Base-by-base conservation (phyloP, 2,113 vertebrate species). In the Anhinga rufa region DNA sequence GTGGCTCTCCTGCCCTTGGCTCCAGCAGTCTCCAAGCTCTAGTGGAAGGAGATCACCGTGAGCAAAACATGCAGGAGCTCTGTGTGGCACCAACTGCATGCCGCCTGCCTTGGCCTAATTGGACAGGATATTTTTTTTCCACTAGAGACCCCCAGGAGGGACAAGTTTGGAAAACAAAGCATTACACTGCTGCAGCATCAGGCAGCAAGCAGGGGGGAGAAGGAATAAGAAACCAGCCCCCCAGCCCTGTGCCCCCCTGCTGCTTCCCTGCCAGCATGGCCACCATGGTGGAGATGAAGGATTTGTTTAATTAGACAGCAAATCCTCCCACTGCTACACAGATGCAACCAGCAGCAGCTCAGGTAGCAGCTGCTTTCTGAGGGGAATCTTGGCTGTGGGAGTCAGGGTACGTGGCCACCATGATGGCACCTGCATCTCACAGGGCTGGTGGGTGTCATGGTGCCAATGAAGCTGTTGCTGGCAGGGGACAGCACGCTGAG, bases 341-440 rank as follows among this genome's bases (percentile, higher is more conserved):
- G 52, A 65, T 34, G 17, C 17, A 69, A 55, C 18, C 17, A 78
- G 29, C 68, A 52, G 51, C 3, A 3, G 62, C 54, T 46, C 80
- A 38, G 77, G 68, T 46, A 60, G 89, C 15, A 31, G 70, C 42
- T 38, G 58, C 3, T 51, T 49, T 74, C 60, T 6, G 1, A n/a
- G 13, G 14, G 54, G 5, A 68, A 65, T 44, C 16, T 2, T 19
- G 57, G 5, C 62, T 18, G 46, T 0, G 3, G 38, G 9, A 60
- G 61, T 24, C 0, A 0, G 44, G 34, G 24, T 34, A 15, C 0
- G 0, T 64, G 34, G 64, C 60, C 4, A 12, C 42, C 22, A 1
- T 0, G 12, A 38, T n/a, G 49, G 21, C 83, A 78, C 12, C n/a
- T 17, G 66, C 9, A 31, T 6, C 42, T 32, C 32, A 5, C 1